Evolutionary conservation across 1,140 invertebrate genomes (phyloP).

Genomic region (Leguminivora glycinivorella): DNA sequence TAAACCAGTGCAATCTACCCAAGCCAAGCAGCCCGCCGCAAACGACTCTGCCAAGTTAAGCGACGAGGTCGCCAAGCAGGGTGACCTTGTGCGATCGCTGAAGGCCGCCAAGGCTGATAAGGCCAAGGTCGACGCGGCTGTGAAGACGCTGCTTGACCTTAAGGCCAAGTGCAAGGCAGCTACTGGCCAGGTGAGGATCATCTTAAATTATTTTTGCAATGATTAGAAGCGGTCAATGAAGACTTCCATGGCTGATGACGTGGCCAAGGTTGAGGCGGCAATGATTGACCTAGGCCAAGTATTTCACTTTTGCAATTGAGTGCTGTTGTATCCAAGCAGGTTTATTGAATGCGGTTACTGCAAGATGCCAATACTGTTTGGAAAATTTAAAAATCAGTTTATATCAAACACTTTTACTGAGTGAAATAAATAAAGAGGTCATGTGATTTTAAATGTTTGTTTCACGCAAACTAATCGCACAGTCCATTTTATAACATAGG

Average conservation of each 20-base stretch:
- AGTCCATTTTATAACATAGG: too few species aligned
- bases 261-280: conserved; percentile 69
- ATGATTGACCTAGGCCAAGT: conserved; percentile 83
- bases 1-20: conserved; percentile 47
- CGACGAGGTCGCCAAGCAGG: conserved; percentile 82
- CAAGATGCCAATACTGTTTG: too few species aligned
- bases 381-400: too few species aligned
- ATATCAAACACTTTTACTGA: too few species aligned
- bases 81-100: conserved; percentile 86
- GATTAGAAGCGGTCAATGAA: too few species aligned
- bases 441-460: too few species aligned
- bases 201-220: conserved; percentile 79
- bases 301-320: too few species aligned
- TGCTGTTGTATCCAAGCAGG: too few species aligned
- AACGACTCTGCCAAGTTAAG: conserved; percentile 61
- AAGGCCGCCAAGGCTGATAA: conserved; percentile 84
- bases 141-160: conserved; percentile 84
- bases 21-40: conserved; percentile 37
- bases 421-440: too few species aligned
- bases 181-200: conserved; percentile 79
- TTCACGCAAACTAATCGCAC: too few species aligned
- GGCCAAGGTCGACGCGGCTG: conserved; percentile 66
- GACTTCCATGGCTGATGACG: too few species aligned
- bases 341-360: too few species aligned
- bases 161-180: conserved; percentile 89